Conservation (phyloP, 2,113 vertebrate genomes). For the Cygnus buccinator region DNA sequence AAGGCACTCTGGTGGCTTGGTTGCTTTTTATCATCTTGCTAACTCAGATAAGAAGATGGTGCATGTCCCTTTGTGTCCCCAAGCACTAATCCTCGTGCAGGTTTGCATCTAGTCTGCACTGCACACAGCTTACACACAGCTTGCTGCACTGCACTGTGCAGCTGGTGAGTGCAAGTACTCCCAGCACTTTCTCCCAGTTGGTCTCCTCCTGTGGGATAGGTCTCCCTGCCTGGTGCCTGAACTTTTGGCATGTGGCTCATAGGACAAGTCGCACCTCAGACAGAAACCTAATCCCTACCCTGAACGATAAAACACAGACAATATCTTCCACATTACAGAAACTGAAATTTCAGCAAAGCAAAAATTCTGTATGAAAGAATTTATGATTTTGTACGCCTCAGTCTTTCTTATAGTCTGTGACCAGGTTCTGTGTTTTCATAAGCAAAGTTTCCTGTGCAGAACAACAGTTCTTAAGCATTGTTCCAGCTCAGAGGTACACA, state of each 20-base stretch:
- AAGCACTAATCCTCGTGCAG: rapidly evolving
- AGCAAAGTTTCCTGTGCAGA: neutral
- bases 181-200: too few species aligned
- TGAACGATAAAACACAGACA: neutral
- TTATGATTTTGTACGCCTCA: neutral
- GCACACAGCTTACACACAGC: too few species aligned
- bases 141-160: neutral
- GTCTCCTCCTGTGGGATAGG: rapidly evolving
- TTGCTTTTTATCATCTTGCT: neutral
- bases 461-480: neutral
- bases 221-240: neutral
- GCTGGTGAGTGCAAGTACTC: rapidly evolving
- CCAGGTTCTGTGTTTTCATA: neutral
- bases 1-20: neutral
- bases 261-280: neutral
- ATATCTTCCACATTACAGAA: neutral
- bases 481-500: neutral
- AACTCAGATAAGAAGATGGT: neutral
- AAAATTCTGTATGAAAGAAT: neutral
- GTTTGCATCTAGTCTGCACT: neutral
- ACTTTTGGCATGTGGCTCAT: rapidly evolving
- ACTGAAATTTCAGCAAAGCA: neutral
- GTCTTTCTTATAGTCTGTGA: neutral
- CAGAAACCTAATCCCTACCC: neutral
- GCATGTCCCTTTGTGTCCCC: neutral